Conservation (phyloP, 2,797 vertebrate genomes). For the Aplochiton taeniatus region DNA sequence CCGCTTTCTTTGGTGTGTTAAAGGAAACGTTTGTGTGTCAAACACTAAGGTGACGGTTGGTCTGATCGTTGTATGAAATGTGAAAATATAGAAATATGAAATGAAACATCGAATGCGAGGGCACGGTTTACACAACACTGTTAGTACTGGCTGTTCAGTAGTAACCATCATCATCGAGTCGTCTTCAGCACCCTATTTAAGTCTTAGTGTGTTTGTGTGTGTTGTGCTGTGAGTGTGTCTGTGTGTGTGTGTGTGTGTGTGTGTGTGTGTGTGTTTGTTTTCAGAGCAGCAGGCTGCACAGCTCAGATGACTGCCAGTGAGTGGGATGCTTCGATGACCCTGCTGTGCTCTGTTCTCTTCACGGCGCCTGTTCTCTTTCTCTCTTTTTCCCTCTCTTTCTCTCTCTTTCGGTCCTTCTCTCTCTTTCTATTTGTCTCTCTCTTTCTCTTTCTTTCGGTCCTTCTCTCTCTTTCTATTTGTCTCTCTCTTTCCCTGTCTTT, state of each 20-base stretch:
- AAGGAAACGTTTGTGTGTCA: too few species aligned
- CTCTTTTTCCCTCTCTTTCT: constrained; percentile 7
- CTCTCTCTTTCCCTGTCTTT: constrained; percentile 26
- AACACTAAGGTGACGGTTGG: too few species aligned
- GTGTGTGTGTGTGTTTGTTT: neutral
- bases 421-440: neutral
- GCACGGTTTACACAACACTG: too few species aligned
- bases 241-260: neutral
- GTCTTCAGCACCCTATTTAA: neutral
- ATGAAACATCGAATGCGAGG: too few species aligned
- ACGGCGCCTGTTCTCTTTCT: too few species aligned
- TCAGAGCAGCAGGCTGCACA: too few species aligned
- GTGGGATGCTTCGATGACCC: neutral
- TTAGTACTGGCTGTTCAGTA: too few species aligned
- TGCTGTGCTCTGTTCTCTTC: neutral
- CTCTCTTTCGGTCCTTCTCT: neutral
- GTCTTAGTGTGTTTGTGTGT: neutral
- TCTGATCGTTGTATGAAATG: too few species aligned
- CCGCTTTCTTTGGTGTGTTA: too few species aligned
- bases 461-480: neutral
- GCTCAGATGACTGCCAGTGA: neutral
- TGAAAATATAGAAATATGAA: too few species aligned
- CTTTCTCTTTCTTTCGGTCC: neutral
- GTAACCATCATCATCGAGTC: too few species aligned
- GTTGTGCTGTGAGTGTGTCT: neutral